A percentile compares a stretch with the other conserved stretches of the same genome.
phyloP scores from a whole-genome alignment of 2,113 vertebrate species.

The Suncus etruscus region DNA sequence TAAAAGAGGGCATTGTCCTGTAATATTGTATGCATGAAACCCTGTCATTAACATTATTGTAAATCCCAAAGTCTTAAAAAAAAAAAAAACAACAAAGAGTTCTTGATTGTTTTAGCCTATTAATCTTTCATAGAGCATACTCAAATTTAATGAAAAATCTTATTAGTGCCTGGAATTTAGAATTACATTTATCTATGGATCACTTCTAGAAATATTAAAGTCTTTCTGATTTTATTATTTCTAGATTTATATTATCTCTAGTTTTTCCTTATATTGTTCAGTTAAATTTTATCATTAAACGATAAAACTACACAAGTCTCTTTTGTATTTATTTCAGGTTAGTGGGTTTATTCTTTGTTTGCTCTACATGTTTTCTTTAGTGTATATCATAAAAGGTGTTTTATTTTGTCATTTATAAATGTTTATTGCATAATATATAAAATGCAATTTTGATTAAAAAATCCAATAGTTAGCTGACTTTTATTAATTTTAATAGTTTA shows the following conservation, averaged over 20 bases:
- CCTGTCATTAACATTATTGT: too few relatives aligned
- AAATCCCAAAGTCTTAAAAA: too few relatives aligned
- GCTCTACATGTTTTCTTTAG: background rate
- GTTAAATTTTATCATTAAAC: background rate
- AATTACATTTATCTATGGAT: background rate
- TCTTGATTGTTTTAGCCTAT: background rate
- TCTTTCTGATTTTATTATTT: background rate
- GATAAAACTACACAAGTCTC: background rate
- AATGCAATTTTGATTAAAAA: background rate
- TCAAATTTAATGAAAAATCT: background rate
- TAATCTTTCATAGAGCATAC: background rate
- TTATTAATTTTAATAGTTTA: background rate
- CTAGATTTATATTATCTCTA: background rate
- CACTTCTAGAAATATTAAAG: background rate
- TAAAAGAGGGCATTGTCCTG: too few relatives aligned
- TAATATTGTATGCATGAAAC: too few relatives aligned
- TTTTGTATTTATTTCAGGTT: slow-evolving; percentile 26
- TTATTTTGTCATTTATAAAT: slow-evolving; percentile 38
- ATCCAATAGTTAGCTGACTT: background rate
- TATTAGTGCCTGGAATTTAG: background rate
- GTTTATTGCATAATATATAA: background rate
- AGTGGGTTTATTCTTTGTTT: background rate
- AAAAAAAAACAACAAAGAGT: background rate
- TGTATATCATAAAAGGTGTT: background rate
- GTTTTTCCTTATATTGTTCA: background rate